Evolutionary conservation across 1,140 invertebrate species (phyloP).

Genomic region (Lordiphosa mommai): DNA sequence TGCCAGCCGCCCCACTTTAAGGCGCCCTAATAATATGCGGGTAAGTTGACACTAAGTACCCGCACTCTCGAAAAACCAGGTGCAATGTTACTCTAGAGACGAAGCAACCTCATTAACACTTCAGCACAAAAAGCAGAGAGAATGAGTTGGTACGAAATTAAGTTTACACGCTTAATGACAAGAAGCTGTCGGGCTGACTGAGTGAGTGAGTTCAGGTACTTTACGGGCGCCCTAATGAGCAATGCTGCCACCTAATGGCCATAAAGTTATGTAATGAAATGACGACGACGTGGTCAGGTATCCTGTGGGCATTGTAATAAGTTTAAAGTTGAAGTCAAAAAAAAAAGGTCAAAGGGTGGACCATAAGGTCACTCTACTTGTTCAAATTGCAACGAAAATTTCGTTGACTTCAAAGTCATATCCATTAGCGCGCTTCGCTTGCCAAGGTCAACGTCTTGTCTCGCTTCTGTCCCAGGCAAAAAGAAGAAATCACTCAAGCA

Average conservation of each 20-base stretch:
- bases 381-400: conserved; percentile 3
- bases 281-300: not conserved
- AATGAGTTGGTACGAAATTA: conserved; percentile 23
- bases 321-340: too few relatives aligned
- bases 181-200: conserved; percentile 4
- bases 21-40: conserved; percentile 25
- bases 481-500: conserved; percentile 55
- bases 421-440: conserved; percentile 36
- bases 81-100: conserved; percentile 34
- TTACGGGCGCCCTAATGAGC: conserved; percentile 24
- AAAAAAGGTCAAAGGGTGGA: conserved; percentile 2
- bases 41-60: conserved; percentile 59
- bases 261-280: conserved; percentile 26
- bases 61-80: conserved; percentile 15
- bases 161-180: conserved; percentile 42
- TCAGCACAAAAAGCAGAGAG: conserved; percentile 4
- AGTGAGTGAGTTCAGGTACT: conserved; percentile 1
- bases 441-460: conserved; percentile 42
- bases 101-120: conserved; percentile 48
- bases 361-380: conserved; percentile 19
- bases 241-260: conserved; percentile 12
- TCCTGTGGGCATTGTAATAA: not conserved
- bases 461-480: conserved; percentile 4
- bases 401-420: conserved; percentile 21
- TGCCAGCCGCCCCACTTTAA: conserved; percentile 12